Base-by-base conservation (phyloP, 2,888 invertebrate species). In the Amiota minor region DNA sequence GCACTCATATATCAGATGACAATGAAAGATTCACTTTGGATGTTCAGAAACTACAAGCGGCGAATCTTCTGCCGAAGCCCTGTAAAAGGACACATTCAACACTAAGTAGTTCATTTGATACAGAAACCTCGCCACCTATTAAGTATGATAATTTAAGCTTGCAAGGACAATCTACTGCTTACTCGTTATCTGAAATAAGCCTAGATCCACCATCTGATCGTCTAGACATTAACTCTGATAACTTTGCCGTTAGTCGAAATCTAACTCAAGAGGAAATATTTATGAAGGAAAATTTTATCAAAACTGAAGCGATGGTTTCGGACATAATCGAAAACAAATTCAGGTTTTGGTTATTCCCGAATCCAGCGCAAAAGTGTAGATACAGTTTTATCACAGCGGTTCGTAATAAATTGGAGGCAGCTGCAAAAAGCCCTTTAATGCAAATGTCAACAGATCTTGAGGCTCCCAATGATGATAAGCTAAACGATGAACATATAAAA, bases 321-420 rank as follows among this genome's bases (percentile, higher is more conserved):
- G 6, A 50, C 23, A 11, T 20, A 50, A 50, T 20, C 18, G 10
- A 50, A 18, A 65, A 46, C 2, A 77, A 83, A n/a, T 64, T 86
- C 12, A 88, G 90, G 0, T 82, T 81, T 71, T 91, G 89, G 90
- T 78, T 91, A n/a, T 87, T 88, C 75, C 87, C 88, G 6, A 85
- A 88, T 2, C 76, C 89, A 12, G 86, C 90, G 8, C 87, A 90
- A 78, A 89, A 91, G 9, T 91, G 91, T 89, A 92, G 93, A 16
- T 92, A 92, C 78, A 92, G 92, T 80, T 92, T 93, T 80, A 92
- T 93, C 61, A 91, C 90, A 82, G 92, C 92, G 64, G 92, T 92
- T 10, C 91, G 92, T 78, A 89, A 91, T 75, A 93, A 94, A 80
- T 85, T 93, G 10, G 88, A 88, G 76, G 82, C 86, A 8, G 81